A percentile compares a stretch with the other conserved stretches of the same genome.
phyloP scores from a whole-genome alignment of 2,888 invertebrate genomes.

The Marronus borbonicus region DNA sequence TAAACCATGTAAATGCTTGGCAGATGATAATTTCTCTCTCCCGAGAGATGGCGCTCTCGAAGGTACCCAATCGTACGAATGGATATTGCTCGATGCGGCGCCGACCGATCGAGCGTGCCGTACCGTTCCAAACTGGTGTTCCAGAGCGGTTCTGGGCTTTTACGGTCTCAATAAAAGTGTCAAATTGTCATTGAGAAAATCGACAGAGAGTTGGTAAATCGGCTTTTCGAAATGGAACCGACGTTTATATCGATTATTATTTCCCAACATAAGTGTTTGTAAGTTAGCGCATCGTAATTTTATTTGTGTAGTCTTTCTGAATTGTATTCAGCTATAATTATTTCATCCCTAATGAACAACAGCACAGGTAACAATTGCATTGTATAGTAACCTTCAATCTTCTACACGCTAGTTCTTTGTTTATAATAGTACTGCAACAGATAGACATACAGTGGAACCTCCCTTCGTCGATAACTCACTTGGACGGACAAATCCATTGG shows the following conservation, averaged over 20 bases:
- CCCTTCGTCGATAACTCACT: too few relatives aligned
- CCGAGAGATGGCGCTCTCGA: constrained; percentile 2
- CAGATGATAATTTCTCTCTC: constrained; percentile 15
- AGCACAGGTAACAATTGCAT: too few relatives aligned
- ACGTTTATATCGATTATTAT: constrained; percentile 15
- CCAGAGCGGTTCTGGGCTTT: not conserved
- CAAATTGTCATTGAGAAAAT: constrained; percentile 4
- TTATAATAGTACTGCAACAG: too few relatives aligned
- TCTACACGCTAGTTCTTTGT: too few relatives aligned
- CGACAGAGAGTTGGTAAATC: not conserved
- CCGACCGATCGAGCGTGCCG: not conserved
- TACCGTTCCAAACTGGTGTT: not conserved
- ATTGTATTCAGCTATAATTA: too few relatives aligned
- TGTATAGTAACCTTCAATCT: too few relatives aligned
- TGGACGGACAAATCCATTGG: too few relatives aligned
- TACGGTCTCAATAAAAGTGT: constrained; percentile 12
- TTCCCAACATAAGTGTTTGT: not conserved
- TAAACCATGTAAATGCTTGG: constrained; percentile 3
- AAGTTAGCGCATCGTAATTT: too few relatives aligned
- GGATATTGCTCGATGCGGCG: not conserved
- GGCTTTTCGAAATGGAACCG: not conserved
- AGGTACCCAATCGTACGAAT: not conserved
- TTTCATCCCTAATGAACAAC: too few relatives aligned
- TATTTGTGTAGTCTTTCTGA: too few relatives aligned
- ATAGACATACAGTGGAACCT: too few relatives aligned